Percentiles rank a stretch among this genome's conserved stretches.
Evolutionary conservation across 2,113 vertebrate species (phyloP).

Genomic region (Mesembrinibis cayennensis): DNA sequence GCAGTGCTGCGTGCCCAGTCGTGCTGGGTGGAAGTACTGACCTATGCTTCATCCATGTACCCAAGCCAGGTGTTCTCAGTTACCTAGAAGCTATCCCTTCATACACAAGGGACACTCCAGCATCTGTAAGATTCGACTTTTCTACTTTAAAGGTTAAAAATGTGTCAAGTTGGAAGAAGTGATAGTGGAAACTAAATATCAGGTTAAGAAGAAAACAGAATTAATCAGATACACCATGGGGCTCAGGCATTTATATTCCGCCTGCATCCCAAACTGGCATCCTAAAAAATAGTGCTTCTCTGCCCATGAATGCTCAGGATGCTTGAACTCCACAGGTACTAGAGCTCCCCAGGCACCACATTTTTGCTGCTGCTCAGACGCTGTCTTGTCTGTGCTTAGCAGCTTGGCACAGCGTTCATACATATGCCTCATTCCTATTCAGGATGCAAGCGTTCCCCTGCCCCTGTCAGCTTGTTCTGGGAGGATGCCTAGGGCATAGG

Average conservation of each 20-base stretch:
- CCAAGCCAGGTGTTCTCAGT: too few relatives aligned
- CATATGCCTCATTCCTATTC: fast-evolving
- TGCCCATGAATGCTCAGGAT: neutral
- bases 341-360: neutral
- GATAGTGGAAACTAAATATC: neutral
- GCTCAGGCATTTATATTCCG: neutral
- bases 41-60: too few relatives aligned
- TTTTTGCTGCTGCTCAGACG: neutral
- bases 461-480: neutral
- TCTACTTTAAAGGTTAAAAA: neutral
- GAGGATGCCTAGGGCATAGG: neutral
- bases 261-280: neutral
- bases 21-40: neutral
- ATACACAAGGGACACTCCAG: neutral
- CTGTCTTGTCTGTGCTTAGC: neutral
- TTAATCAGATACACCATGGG: neutral
- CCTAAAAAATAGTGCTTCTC: neutral
- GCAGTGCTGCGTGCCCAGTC: neutral
- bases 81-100: neutral
- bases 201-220: neutral
- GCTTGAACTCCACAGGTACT: neutral
- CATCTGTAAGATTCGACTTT: neutral
- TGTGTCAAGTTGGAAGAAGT: neutral
- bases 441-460: neutral
- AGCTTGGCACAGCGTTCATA: neutral